A percentile compares a stretch with the other conserved stretches of the same genome.
Conservation (phyloP, 2,888 invertebrate species). For the Ernsta delagoae region DNA sequence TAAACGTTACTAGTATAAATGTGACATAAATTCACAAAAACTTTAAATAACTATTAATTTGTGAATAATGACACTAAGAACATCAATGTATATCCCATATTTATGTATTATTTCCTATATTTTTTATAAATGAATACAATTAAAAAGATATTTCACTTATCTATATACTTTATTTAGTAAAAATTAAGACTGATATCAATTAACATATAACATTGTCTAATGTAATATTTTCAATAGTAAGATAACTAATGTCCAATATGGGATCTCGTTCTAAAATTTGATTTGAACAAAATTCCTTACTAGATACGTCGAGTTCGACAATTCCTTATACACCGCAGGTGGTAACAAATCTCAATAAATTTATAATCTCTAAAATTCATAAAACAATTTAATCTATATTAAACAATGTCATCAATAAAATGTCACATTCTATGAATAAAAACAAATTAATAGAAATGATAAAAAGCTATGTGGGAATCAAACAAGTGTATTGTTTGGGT, state of each 20-base stretch:
- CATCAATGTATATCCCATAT: slow-evolving; percentile 70
- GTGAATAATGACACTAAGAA: slow-evolving; percentile 70
- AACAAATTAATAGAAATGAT: slow-evolving; percentile 67
- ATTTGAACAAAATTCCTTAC: slow-evolving; percentile 61
- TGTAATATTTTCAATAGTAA: slow-evolving; percentile 59
- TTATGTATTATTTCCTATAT: slow-evolving; percentile 54
- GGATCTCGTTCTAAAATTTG: slow-evolving; percentile 57
- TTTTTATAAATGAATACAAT: slow-evolving; percentile 64
- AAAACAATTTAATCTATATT: slow-evolving; percentile 75
- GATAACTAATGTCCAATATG: slow-evolving; percentile 71
- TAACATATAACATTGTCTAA: slow-evolving; percentile 65
- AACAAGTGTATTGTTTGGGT: slow-evolving; percentile 58
- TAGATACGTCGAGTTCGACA: slow-evolving; percentile 60
- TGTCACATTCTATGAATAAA: slow-evolving; percentile 71
- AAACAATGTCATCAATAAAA: slow-evolving; percentile 78
- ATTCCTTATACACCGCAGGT: slow-evolving; percentile 70
- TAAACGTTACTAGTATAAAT: slow-evolving; percentile 51
- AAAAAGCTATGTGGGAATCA: slow-evolving; percentile 60
- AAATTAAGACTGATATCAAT: slow-evolving; percentile 68
- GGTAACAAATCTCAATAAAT: slow-evolving; percentile 80
- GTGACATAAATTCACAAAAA: slow-evolving; percentile 63
- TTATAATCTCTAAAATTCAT: slow-evolving; percentile 76
- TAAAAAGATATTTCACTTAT: slow-evolving; percentile 69
- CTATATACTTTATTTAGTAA: slow-evolving; percentile 67
- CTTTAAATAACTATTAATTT: slow-evolving; percentile 60